phyloP scores from a whole-genome alignment of 2,888 invertebrate genomes.

The Latrodectus hesperus region DNA sequence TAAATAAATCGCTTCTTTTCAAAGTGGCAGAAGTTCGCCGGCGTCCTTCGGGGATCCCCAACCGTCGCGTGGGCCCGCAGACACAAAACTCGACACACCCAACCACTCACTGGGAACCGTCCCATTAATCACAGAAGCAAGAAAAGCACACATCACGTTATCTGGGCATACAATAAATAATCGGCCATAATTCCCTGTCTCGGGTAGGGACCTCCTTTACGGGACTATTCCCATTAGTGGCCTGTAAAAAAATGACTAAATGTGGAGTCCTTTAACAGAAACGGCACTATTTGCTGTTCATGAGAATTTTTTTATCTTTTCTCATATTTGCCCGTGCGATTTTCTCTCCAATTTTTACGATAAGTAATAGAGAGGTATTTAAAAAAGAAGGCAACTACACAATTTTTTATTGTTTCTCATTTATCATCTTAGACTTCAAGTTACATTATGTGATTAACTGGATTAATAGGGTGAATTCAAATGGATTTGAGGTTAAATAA shows the following conservation, averaged over 20 bases:
- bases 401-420: too few relatives aligned
- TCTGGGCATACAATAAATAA: conserved; percentile 67
- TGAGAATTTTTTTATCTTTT: not conserved
- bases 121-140: conserved; percentile 61
- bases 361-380: conserved; percentile 16
- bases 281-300: conserved; percentile 20
- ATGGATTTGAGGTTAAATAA: too few relatives aligned
- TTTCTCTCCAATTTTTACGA: conserved; percentile 18
- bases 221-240: conserved; percentile 48
- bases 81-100: conserved; percentile 60
- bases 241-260: conserved; percentile 43
- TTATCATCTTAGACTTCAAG: too few relatives aligned
- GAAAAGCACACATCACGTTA: conserved; percentile 65
- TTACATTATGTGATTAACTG: too few relatives aligned
- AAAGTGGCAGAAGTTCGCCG: too few relatives aligned
- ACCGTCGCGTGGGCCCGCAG: not conserved
- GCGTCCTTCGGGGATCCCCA: too few relatives aligned
- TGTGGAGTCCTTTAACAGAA: conserved; percentile 30
- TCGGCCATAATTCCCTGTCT: conserved; percentile 58
- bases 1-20: too few relatives aligned
- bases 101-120: conserved; percentile 42
- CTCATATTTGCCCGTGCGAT: not conserved
- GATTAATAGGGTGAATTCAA: too few relatives aligned
- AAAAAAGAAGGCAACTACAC: conserved; percentile 13
- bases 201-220: conserved; percentile 33